A percentile compares a stretch with the other conserved stretches of the same genome.
Evolutionary conservation across 2,888 invertebrate species (phyloP).

Genomic region (Neoitamus cyanurus): DNA sequence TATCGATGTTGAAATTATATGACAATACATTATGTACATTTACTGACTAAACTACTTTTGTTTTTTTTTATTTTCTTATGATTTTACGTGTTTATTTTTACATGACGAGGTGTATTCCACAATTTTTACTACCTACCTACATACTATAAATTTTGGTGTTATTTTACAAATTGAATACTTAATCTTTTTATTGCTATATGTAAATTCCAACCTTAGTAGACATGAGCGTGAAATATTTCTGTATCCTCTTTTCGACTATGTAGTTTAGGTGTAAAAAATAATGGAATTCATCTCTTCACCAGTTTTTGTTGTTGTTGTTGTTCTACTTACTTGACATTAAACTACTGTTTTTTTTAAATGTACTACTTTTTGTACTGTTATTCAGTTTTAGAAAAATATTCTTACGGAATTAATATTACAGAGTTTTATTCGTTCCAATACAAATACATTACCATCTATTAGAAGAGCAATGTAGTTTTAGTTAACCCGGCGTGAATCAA

Average conservation of each 20-base stretch:
- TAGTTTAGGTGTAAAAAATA: not conserved
- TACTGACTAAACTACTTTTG: no score
- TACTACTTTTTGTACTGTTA: no score
- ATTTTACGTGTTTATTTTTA: not conserved
- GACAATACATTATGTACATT: no score
- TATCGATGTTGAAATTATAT: no score
- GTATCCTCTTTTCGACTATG: not conserved
- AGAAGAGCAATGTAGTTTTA: not conserved
- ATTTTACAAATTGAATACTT: not conserved
- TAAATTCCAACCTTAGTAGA: not conserved
- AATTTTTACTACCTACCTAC: not conserved
- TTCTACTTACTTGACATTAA: not conserved
- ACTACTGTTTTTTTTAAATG: no score
- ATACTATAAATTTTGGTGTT: not conserved
- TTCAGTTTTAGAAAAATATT: not conserved
- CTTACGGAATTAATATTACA: not conserved
- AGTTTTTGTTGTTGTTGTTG: not conserved
- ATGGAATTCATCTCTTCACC: not conserved
- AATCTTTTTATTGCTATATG: not conserved
- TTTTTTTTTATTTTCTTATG: no score
- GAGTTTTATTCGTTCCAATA: not conserved
- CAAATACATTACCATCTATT: not conserved
- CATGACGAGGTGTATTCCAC: not conserved
- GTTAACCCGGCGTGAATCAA: not conserved
- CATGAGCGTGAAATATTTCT: not conserved